A percentile compares a stretch with the other conserved stretches of the same genome.
Conservation (phyloP, 2,888 invertebrate species). For the Drosophila paucipuncta region DNA sequence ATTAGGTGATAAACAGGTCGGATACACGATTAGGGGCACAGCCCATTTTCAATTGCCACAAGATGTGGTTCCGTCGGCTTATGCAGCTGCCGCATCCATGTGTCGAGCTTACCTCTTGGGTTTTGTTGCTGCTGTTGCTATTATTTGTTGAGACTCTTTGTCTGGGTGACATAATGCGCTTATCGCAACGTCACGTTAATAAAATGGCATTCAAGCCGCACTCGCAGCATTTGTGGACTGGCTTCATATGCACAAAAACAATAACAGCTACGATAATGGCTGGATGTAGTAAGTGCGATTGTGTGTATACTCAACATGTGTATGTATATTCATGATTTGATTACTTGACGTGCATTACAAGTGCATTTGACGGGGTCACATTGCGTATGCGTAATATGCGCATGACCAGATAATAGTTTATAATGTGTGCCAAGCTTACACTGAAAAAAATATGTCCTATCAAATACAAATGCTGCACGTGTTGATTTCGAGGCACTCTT, state of each 20-base stretch:
- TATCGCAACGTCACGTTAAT: slow-evolving; percentile 24
- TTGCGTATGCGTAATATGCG: slow-evolving; percentile 13
- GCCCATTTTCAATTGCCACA: background rate
- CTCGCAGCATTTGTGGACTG: background rate
- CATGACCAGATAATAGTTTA: background rate
- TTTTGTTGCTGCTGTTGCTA: background rate
- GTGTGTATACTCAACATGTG: background rate
- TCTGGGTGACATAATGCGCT: background rate
- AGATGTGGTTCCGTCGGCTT: background rate
- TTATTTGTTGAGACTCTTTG: background rate
- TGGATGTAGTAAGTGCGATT: background rate
- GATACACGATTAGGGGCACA: background rate
- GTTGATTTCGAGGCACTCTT: background rate
- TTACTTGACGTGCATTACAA: background rate
- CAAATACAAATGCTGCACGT: background rate
- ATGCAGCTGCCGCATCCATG: background rate
- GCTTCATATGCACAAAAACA: background rate
- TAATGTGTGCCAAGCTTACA: background rate
- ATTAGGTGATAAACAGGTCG: slow-evolving; percentile 1
- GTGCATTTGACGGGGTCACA: background rate
- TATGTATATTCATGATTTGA: background rate
- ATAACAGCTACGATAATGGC: background rate
- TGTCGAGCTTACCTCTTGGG: background rate
- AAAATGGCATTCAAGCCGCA: slow-evolving; percentile 23
- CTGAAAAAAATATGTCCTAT: background rate